Conservation (phyloP, 2,888 invertebrate species). For the Rhamphomyia laevipes region DNA sequence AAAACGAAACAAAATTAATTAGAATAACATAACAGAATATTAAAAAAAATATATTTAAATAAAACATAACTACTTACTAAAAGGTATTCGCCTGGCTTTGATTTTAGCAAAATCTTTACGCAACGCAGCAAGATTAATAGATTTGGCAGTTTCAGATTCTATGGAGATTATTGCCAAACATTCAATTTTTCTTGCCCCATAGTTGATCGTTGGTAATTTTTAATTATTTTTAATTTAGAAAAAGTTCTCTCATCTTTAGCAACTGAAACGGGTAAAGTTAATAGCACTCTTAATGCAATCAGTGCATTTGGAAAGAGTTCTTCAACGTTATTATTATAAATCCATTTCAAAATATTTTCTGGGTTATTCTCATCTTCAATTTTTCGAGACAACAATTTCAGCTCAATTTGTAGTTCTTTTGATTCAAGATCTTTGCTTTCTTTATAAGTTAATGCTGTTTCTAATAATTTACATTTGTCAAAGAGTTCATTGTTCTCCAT, state of each 20-base stretch:
- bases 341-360: neutral
- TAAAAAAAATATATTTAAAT: too few species aligned
- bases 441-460: neutral
- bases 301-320: neutral
- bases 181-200: constrained; percentile 3
- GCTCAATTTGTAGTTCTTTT: neutral
- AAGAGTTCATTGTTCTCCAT: neutral
- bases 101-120: neutral
- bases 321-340: neutral
- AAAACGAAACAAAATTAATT: too few species aligned
- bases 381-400: constrained; percentile 2
- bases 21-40: too few species aligned
- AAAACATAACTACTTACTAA: too few species aligned
- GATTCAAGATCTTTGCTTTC: constrained; percentile 1
- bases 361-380: neutral
- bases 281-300: neutral
- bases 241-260: neutral
- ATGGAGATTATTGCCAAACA: constrained; percentile 1
- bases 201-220: constrained; percentile 2
- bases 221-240: neutral
- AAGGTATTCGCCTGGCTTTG: neutral
- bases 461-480: neutral
- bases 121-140: neutral
- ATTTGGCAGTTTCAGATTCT: neutral
- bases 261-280: constrained; percentile 1